A percentile compares a stretch with the other conserved stretches of the same genome.
These are phyloP conservation scores for Aporophyla nigra DNA, from an alignment of 2,888 invertebrate species.

Conservation along the genomic window DNA sequence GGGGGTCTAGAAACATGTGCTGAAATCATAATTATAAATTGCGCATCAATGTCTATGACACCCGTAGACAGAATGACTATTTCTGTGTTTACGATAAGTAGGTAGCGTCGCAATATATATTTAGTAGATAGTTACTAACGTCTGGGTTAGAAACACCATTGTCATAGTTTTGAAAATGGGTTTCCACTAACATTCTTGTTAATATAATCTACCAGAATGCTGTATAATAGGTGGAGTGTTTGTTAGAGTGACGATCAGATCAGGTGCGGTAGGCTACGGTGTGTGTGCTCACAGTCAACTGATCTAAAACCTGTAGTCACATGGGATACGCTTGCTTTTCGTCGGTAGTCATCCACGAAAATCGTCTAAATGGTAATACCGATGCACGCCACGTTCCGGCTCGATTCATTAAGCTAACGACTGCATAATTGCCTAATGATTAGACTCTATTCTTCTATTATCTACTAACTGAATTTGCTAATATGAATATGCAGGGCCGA, in stretches of 20 bases:
- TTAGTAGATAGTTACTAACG: neutral
- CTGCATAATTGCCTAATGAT: neutral
- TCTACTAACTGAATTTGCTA: neutral
- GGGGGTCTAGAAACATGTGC: neutral
- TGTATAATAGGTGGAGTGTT: neutral
- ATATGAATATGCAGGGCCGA: neutral
- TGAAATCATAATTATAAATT: too few relatives aligned
- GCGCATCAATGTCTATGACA: too few relatives aligned
- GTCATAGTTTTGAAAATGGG: neutral
- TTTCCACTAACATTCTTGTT: neutral
- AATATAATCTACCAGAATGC: too few relatives aligned
- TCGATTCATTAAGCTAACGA: neutral
- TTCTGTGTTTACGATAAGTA: neutral
- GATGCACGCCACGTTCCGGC: neutral
- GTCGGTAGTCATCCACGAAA: neutral
- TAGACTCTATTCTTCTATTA: neutral
- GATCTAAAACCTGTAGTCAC: neutral
- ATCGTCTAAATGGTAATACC: neutral
- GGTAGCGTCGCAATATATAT: neutral
- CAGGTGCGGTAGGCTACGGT: neutral
- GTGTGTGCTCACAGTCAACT: neutral
- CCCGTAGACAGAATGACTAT: too few relatives aligned
- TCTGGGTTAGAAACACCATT: neutral
- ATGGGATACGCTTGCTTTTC: neutral
- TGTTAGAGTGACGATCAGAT: slow-evolving; percentile 55